These are phyloP conservation scores for Tachysurus fulvidraco DNA, from an alignment of 2,113 vertebrate species.

Conservation along the genomic window DNA sequence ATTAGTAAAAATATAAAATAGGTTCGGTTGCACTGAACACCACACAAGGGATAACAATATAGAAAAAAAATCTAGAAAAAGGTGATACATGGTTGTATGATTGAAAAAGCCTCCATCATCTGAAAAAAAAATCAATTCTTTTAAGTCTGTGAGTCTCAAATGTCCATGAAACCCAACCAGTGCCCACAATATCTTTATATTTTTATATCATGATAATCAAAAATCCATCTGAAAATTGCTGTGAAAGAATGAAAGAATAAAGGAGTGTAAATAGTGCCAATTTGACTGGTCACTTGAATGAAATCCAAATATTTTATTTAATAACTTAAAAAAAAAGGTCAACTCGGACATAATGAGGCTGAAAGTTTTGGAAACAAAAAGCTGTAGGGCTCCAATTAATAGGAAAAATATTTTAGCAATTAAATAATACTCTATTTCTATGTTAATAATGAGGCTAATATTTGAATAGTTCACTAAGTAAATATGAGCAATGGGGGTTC, in stretches of 20 bases:
- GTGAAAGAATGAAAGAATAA: neutral
- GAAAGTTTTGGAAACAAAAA: neutral
- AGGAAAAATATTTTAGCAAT: neutral
- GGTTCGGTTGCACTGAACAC: no score
- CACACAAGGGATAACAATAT: no score
- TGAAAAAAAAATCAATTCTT: neutral
- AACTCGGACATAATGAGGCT: neutral
- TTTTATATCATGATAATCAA: neutral
- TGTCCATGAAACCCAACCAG: neutral
- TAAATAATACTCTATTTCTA: neutral
- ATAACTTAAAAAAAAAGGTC: neutral
- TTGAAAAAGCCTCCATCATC: neutral
- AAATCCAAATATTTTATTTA: neutral
- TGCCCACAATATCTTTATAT: neutral
- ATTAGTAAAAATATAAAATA: no score
- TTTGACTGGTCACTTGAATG: constrained; percentile 3
- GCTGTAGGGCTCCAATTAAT: constrained; percentile 5
- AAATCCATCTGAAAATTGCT: neutral
- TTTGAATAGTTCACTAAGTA: constrained; percentile 2
- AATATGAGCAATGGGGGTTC: neutral
- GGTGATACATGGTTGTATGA: neutral
- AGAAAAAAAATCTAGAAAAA: neutral
- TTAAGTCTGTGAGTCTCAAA: neutral
- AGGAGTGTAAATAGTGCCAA: neutral
- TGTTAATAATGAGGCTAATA: neutral